Evolutionary conservation across 2,797 vertebrate species (phyloP), one percentile per base, ranked within the genome.

Genomic region (Acomys russatus): DNA sequence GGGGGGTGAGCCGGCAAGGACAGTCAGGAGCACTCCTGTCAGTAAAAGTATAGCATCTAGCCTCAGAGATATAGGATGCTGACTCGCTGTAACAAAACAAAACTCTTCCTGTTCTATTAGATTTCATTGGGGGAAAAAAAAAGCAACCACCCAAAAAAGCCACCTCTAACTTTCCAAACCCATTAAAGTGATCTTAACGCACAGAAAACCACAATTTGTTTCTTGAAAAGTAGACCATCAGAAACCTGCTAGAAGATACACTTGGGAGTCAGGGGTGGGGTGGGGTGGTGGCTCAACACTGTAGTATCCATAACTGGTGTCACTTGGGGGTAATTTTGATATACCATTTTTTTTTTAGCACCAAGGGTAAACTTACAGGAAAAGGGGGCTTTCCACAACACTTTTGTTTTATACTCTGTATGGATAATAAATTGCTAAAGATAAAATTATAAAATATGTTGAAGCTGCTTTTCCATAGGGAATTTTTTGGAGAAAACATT

Each of bases 311-410:
- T 38, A 74, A 51, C 3, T 83, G 38, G 76, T 6, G 77, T n/a
- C n/a, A 70, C 14, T 86, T 68, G 79, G 12, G 30, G 71, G 1
- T 89, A 63, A 94, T 68, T 91, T 88, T 92, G 96, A 44, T 70
- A 22, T 1, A 28, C 10, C 80, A 28, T 56, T 73, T 94, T n/a
- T n/a, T 44, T 44, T 44, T 78, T 14, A 64, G 22, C 79, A 84
- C 68, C 63, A 66, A 91, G 49, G 23, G 74, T 68, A n/a, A 92
- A 80, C 79, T 63, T 35, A 71, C 1, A 74, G 85, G 85, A 73
- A 94, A 91, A 84, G 51, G 22, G 73, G 38, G 64, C 6, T 84
- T 94, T 88, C 83, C 44, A 86, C 35, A 63, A 44, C 51, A 78
- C 73, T 93, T 97, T 70, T 92, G 15, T 93, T 38, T 38, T 71